Evolutionary conservation across 1,140 invertebrate genomes (phyloP).

Genomic region (Trachymyrmex septentrionalis): DNA sequence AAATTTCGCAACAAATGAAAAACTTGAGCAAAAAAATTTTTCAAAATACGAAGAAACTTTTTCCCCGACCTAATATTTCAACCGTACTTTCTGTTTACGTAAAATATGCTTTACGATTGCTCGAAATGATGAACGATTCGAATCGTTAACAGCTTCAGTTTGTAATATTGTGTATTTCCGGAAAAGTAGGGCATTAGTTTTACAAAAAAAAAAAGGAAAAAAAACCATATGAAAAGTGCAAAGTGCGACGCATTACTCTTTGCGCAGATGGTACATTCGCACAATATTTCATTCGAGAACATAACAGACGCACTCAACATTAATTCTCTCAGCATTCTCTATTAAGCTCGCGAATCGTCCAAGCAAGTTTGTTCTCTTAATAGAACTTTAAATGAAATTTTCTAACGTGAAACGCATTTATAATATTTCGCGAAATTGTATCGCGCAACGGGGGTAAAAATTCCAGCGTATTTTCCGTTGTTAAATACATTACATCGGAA

Average conservation of each 20-base stretch:
- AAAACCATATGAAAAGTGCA: constrained; percentile 42
- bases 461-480: neutral
- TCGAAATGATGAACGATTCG: neutral
- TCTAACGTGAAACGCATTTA: constrained; percentile 16
- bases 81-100: neutral
- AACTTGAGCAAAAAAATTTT: too few relatives aligned
- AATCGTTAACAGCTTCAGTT: constrained; percentile 14
- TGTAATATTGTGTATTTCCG: constrained; percentile 36
- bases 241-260: constrained; percentile 51
- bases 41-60: too few relatives aligned
- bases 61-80: too few relatives aligned
- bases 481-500: neutral
- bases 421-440: neutral
- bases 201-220: constrained; percentile 43
- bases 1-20: too few relatives aligned
- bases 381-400: constrained; percentile 63
- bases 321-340: constrained; percentile 56
- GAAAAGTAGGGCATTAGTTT: constrained; percentile 37
- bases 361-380: constrained; percentile 61
- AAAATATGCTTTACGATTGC: neutral
- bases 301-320: constrained; percentile 50
- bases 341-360: constrained; percentile 62
- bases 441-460: neutral
- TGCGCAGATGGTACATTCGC: constrained; percentile 64
- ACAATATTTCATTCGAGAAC: constrained; percentile 59